Conservation (phyloP, 2,888 invertebrate species). For the Malthinus flaveolus region DNA sequence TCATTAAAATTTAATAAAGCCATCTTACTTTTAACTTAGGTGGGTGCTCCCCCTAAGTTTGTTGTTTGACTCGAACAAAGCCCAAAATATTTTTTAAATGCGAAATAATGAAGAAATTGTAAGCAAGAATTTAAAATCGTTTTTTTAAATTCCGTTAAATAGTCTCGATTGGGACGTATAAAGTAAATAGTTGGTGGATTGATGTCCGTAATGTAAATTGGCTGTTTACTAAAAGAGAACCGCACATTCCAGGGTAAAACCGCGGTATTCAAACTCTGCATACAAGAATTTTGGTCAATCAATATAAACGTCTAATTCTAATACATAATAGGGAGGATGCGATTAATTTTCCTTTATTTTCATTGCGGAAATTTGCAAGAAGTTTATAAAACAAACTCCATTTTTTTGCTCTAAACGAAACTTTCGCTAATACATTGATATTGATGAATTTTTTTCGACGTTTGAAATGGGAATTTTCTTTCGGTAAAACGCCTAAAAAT, state of each 20-base stretch:
- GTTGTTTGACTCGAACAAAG: constrained; percentile 6
- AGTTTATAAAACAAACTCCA: no score
- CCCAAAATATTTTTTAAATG: no score
- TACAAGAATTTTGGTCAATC: constrained; percentile 40
- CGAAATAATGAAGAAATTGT: no score
- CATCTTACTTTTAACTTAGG: constrained; percentile 8
- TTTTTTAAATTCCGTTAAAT: neutral
- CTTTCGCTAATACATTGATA: no score
- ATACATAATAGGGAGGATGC: neutral
- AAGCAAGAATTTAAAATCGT: no score
- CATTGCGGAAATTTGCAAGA: no score
- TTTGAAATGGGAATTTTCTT: no score
- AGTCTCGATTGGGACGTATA: neutral
- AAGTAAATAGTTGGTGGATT: constrained; percentile 26
- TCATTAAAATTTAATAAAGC: constrained; percentile 31
- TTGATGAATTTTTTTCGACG: no score
- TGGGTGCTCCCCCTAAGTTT: constrained; percentile 4
- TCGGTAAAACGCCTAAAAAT: no score
- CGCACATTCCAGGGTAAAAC: constrained; percentile 40
- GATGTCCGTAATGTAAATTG: constrained; percentile 35
- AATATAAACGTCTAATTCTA: constrained; percentile 36
- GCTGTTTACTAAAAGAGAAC: constrained; percentile 34
- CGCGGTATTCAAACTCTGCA: constrained; percentile 39
- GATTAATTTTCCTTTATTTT: no score
- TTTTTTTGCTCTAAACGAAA: no score